Evolutionary conservation across 2,113 vertebrate species (phyloP), one percentile per base, ranked within the genome.

Genomic region (Apeltes quadracus): DNA sequence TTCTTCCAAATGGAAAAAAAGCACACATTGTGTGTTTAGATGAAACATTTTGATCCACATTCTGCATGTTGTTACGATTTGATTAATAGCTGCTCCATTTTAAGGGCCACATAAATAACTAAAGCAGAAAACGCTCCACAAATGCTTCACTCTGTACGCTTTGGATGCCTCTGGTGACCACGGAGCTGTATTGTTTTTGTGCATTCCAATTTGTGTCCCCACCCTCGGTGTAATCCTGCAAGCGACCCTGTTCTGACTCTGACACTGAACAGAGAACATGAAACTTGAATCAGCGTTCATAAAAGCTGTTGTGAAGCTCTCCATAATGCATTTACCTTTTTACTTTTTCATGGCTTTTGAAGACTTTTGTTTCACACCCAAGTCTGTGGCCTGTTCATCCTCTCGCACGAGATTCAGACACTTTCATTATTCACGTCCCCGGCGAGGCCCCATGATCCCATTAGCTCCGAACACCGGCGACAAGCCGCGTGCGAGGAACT

Each of bases 371-470:
- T 72, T 81, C 53, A 57, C 36, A 3, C 56, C 29, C 23, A 65
- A 22, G 61, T 73, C 41, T 43, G 8, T 70, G 15, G 57, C 46
- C 63, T 70, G 68, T 79, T 76, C 69, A 55, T 51, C 29, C 23
- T 75, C 72, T n/a, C 1, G 15, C 78, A 70, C 36, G 36, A 76
- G 48, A 82, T 76, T 71, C 2, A 69, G 39, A 61, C 62, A 20
- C 66, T 79, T 85, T 59, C 69, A 75, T 85, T 79, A 82, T 84
- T 85, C 77, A 79, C 57, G 7, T 83, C 78, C 62, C 78, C 15
- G 68, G 65, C 58, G 74, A 82, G 61, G 67, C 63, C 56, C 15
- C 69, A 58, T 58, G 70, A 82, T 82, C 84, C 73, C 78, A 80
- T 82, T 74, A 82, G 65, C 73, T 61, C 75, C 55, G 44, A 64